Conservation (phyloP, 2,113 vertebrate species). For the Thunnus maccoyii region DNA sequence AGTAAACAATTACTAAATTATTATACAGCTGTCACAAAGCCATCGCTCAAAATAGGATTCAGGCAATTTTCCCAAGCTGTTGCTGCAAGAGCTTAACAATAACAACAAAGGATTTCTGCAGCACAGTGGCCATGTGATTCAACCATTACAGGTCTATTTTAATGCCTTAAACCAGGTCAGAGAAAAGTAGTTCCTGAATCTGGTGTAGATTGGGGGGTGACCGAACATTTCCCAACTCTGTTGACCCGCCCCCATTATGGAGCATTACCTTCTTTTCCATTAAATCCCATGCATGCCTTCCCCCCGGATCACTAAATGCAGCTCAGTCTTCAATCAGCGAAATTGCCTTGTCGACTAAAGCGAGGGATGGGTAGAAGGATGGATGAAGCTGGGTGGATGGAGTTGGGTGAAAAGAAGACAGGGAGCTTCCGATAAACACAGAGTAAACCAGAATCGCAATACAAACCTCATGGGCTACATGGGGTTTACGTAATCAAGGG, state of each 20-base stretch:
- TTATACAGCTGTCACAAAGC: conserved; percentile 43
- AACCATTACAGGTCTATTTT: conserved; percentile 43
- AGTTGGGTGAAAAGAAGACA: conserved; percentile 45
- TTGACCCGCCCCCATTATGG: conserved; percentile 67
- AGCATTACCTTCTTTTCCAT: conserved; percentile 68
- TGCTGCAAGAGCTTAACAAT: conserved; percentile 53
- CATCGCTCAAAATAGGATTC: conserved; percentile 51
- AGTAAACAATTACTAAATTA: conserved; percentile 51
- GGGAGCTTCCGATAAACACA: conserved; percentile 56
- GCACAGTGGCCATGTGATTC: conserved; percentile 44
- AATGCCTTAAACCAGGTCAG: conserved; percentile 71
- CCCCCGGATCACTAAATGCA: conserved; percentile 67
- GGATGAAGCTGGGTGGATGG: conserved; percentile 44
- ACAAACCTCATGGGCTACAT: conserved; percentile 33
- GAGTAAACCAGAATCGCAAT: conserved; percentile 23
- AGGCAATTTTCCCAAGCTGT: conserved; percentile 61
- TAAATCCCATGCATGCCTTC: conserved; percentile 58
- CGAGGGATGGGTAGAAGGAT: conserved; percentile 45
- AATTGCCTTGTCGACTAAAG: conserved; percentile 77
- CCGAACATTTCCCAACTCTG: conserved; percentile 50
- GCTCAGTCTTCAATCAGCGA: conserved; percentile 80
- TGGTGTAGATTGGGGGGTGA: conserved; percentile 26
- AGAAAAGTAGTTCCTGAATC: conserved; percentile 53
- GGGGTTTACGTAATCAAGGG: conserved; percentile 64
- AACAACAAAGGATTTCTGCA: conserved; percentile 60